Evolutionary conservation across 2,797 vertebrate species (phyloP), one percentile per base, ranked within the genome.

Genomic region (Ptychadena robeensis): DNA sequence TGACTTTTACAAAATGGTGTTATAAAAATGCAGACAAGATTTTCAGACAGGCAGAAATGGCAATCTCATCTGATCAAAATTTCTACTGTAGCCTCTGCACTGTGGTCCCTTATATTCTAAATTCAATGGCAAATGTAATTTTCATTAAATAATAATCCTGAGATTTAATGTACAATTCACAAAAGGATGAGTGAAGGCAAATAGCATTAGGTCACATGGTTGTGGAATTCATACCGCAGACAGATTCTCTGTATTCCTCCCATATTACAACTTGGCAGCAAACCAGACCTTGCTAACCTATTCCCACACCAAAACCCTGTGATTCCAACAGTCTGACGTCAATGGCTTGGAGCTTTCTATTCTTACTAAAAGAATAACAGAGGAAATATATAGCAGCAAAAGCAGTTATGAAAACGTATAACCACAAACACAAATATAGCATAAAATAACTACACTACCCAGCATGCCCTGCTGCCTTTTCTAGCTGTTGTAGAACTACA

Each of bases 271-370:
- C 31, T 70, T 83, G 81, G 73, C 73, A 65, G 31, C 30, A 34
- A 32, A 44, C 37, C 66, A 82, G 59, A 64, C 57, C 53, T 31
- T 34, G 48, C 25, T 61, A 66, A 66, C 40, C 74, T 57, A 72
- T 78, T 83, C 68, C 81, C 81, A 83, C 31, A 77, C n/a, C 53
- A 61, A 68, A 28, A 31, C 63, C 81, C 59, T 78, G 73, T 57
- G 68, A 72, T 64, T 11, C 40, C 2, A 25, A 12, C 18, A 61
- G 34, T 61, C 44, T 68, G 80, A 75, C 72, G 35, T 82, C 48
- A 70, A 34, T n/a, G 37, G 10, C 15, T 66, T 22, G 22, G 18
- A n/a, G 44, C 44, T 2, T 61, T 61, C 59, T 61, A 61, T 61
- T 61, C 11, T 14, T 61, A 25, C 12, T 25, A 28, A 3, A 59